These are phyloP conservation scores for Callinectes sapidus DNA, from an alignment of 2,888 invertebrate species.

Conservation along the genomic window DNA sequence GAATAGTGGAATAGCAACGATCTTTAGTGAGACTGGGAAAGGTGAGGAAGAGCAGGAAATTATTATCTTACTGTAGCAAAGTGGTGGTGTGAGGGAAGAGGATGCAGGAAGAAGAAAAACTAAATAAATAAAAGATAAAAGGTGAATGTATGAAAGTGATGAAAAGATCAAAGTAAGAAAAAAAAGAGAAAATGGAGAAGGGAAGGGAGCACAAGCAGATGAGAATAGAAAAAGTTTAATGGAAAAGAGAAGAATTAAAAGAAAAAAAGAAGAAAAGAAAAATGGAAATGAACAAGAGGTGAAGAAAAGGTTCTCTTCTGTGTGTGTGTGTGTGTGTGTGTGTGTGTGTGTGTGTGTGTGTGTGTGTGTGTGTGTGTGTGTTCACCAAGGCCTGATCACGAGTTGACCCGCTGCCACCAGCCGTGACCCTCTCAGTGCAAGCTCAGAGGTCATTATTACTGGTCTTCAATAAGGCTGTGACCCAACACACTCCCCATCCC, in stretches of 20 bases:
- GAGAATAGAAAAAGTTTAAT: not conserved
- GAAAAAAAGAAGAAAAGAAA: not conserved
- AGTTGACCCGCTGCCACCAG: too few relatives aligned
- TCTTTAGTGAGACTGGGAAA: too few relatives aligned
- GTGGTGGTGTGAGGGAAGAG: not conserved
- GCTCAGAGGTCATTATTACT: too few relatives aligned
- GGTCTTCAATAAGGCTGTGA: too few relatives aligned
- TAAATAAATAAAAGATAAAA: not conserved
- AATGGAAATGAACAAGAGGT: not conserved
- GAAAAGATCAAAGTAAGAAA: too few relatives aligned
- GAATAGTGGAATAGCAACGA: too few relatives aligned
- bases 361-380: not conserved
- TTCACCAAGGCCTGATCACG: too few relatives aligned
- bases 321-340: slow-evolving; percentile 1
- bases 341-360: slow-evolving; percentile 1
- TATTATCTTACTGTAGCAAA: too few relatives aligned
- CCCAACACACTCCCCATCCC: too few relatives aligned
- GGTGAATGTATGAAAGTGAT: not conserved
- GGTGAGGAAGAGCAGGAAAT: too few relatives aligned
- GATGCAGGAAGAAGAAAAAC: not conserved
- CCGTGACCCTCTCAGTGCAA: too few relatives aligned
- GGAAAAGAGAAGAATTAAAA: not conserved
- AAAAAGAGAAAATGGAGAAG: not conserved
- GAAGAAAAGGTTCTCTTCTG: not conserved
- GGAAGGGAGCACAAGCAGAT: not conserved